phyloP scores from a whole-genome alignment of 35 echinoderm and acorn worm species.

The Ophiothrix spiculata region DNA sequence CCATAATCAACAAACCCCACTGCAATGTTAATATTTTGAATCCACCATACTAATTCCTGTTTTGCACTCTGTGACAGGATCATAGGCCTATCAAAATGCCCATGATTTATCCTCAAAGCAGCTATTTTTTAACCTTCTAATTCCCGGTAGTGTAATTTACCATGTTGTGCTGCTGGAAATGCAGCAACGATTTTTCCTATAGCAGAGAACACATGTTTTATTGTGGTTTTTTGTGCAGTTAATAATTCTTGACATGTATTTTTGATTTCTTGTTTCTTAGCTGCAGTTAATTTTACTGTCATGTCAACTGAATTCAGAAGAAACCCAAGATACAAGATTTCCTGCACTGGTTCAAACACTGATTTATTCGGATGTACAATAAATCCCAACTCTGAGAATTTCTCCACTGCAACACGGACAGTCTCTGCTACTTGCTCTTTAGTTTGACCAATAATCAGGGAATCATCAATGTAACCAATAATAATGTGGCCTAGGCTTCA shows the following conservation, averaged over 20 bases:
- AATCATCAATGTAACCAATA: conserved; percentile 42
- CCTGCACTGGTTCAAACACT: conserved; percentile 1
- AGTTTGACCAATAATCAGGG: neutral
- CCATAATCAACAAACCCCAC: neutral
- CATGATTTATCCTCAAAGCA: conserved; percentile 9
- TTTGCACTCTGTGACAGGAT: conserved; percentile 17
- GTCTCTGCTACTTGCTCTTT: conserved; percentile 8
- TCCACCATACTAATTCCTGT: conserved; percentile 54
- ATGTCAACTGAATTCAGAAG: conserved; percentile 19
- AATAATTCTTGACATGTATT: conserved; percentile 3
- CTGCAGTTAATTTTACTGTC: conserved; percentile 14
- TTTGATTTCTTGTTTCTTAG: conserved; percentile 25
- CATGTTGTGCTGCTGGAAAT: conserved; percentile 52
- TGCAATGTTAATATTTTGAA: neutral
- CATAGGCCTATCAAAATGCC: conserved; percentile 60
- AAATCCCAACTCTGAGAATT: conserved; percentile 19
- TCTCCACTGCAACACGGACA: neutral
- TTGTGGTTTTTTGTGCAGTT: neutral
- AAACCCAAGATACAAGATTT: conserved; percentile 33
- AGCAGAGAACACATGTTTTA: conserved; percentile 21
- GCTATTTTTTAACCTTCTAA: conserved; percentile 51
- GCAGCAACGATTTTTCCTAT: conserved; percentile 51
- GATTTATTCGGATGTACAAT: conserved; percentile 30
- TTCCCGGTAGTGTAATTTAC: conserved; percentile 47
- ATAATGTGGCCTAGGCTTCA: neutral